phyloP scores from a whole-genome alignment of 2,113 vertebrate species.

The Etheostoma cragini region DNA sequence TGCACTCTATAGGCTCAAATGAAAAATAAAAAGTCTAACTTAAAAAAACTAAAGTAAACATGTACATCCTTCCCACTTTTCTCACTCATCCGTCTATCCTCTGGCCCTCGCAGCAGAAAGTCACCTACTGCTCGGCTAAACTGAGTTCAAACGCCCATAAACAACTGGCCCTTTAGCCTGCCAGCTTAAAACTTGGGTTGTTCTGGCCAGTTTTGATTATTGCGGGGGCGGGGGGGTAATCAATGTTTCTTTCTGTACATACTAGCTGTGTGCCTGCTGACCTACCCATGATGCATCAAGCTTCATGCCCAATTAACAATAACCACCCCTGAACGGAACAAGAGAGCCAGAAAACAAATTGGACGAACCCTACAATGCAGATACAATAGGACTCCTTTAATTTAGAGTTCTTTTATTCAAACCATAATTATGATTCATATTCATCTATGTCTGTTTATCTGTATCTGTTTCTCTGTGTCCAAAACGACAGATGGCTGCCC shows the following conservation, averaged over 20 bases:
- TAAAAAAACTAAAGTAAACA: neutral
- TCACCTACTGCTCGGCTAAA: neutral
- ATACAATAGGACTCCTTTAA: neutral
- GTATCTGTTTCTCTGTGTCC: no score
- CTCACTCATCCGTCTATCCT: neutral
- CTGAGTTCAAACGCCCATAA: conserved; percentile 1
- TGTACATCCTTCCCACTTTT: neutral
- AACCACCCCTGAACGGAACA: neutral
- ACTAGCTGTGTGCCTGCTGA: neutral
- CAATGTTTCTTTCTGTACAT: neutral
- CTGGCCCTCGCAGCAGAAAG: neutral
- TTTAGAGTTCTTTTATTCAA: no score
- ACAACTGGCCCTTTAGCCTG: neutral
- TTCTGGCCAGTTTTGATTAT: no score
- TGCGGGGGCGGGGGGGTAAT: no score
- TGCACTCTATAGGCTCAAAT: no score
- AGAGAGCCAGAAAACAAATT: neutral
- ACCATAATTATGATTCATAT: no score
- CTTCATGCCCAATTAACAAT: neutral
- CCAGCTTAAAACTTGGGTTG: neutral
- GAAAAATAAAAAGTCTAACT: no score
- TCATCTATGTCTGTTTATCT: no score
- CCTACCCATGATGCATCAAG: neutral
- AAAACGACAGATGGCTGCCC: no score
- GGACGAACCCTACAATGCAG: neutral